Base-by-base conservation (phyloP, 1,140 invertebrate genomes). In the Diabrotica undecimpunctata region DNA sequence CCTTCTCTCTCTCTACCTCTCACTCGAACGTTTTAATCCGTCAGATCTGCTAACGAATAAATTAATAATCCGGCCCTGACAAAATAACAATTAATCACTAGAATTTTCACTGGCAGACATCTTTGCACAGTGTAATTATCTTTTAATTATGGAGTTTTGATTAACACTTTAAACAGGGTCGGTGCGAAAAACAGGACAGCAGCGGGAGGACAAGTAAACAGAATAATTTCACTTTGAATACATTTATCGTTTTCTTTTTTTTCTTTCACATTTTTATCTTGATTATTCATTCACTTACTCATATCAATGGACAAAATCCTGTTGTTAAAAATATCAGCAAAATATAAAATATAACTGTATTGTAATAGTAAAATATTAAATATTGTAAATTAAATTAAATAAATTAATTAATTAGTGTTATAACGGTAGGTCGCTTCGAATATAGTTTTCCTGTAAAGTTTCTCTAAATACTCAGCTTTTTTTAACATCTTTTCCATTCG, bases 61-160 rank as follows among this genome's bases (percentile, higher is more conserved):
- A 61, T 61, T 61, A 61, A 61, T 61, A 50, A 51, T 61, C 39
- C 51, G 8, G 35, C 39, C 36, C 38, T 64, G 61, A 63, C 56
- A 58, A 36, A 50, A 65, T 50, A 60, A 70, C 63, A 67, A 70
- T 70, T 70, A 70, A 70, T 70, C 68, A 70, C 54, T 64, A 58
- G 38, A 60, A 65, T 64, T 67, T 65, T 61, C 55, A 62, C 61
- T 63, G 41, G 14, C 50, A 52, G 25, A 50, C 59, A 61, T 50
- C 59, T 52, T 46, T 62, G 57, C 59, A 57, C 38, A 60, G 64
- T 60, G 61, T 69, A 66, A 69, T 69, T 69, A 69, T 69, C 61
- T 69, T 69, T 69, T 69, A 69, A 66, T 69, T 69, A 69, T 66
- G 61, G 62, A 62, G 57, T 66, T 66, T 61, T 69, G 65, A 66